These are phyloP conservation scores for Tautogolabrus adspersus DNA, from an alignment of 2,113 vertebrate genomes.

Conservation along the genomic window DNA sequence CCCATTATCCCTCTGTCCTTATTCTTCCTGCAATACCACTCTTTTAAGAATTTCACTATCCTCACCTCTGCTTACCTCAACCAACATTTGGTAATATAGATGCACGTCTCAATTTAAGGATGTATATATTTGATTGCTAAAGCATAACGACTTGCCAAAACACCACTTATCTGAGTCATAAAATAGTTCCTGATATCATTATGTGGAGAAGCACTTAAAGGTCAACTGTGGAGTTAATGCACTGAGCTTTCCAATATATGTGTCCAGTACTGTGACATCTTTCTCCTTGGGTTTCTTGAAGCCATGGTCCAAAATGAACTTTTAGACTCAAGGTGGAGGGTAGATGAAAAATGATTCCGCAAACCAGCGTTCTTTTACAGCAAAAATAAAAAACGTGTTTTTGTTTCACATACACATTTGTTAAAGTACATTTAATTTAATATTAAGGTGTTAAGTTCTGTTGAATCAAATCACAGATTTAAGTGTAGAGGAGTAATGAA, in stretches of 20 bases:
- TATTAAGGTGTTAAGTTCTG: too few relatives aligned
- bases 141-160: constrained; percentile 47
- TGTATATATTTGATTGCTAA: constrained; percentile 44
- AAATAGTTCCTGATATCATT: constrained; percentile 62
- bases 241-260: constrained; percentile 29
- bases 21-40: constrained; percentile 65
- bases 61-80: constrained; percentile 35
- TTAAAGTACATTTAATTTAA: too few relatives aligned
- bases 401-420: too few relatives aligned
- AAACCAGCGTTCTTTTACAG: too few relatives aligned
- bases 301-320: too few relatives aligned
- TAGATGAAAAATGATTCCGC: too few relatives aligned
- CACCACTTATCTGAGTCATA: constrained; percentile 62
- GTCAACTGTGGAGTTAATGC: constrained; percentile 40
- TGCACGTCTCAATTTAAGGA: constrained; percentile 14
- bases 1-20: constrained; percentile 76
- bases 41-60: constrained; percentile 66
- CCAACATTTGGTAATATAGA: constrained; percentile 20
- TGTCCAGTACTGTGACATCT: constrained; percentile 36
- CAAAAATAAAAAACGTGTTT: too few relatives aligned
- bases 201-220: constrained; percentile 52
- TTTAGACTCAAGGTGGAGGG: too few relatives aligned
- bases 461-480: too few relatives aligned
- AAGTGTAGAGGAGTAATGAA: too few relatives aligned
- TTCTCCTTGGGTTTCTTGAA: constrained; percentile 52